These are phyloP conservation scores for Pentamera pediparva DNA, from an alignment of 53 echinoderm and acorn worm species.

Conservation along the genomic window DNA sequence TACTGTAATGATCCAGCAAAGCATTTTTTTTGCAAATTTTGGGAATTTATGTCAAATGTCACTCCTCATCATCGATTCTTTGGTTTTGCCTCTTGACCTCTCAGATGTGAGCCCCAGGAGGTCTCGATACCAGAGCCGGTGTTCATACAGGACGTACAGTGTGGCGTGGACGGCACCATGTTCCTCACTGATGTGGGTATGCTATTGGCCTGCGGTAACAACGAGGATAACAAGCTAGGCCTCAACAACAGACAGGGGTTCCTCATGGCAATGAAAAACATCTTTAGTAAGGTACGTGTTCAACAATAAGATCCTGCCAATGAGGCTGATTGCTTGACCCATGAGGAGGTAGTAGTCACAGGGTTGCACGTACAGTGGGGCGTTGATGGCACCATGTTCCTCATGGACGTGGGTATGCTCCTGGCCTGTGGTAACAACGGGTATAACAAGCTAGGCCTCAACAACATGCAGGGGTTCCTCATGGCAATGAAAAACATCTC, in stretches of 20 bases:
- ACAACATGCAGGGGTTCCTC: constrained; percentile 96
- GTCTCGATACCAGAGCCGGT: constrained; percentile 62
- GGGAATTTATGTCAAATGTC: too few relatives aligned
- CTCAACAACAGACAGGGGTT: constrained; percentile 98
- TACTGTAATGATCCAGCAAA: too few relatives aligned
- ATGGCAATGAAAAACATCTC: constrained; percentile 99
- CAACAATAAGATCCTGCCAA: too few relatives aligned
- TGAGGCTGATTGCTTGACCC: too few relatives aligned
- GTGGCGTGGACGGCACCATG: constrained; percentile 96
- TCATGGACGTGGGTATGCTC: constrained; percentile 88
- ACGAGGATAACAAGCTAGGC: constrained; percentile 90
- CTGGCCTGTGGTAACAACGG: constrained; percentile 89
- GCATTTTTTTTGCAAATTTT: too few relatives aligned
- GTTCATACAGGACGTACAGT: constrained; percentile 75
- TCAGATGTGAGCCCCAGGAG: constrained; percentile 81
- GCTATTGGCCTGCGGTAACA: constrained; percentile 89
- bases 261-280: constrained; percentile 98
- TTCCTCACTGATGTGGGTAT: constrained; percentile 93
- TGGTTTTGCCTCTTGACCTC: not conserved
- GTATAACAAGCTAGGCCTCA: constrained; percentile 94
- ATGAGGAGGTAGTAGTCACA: too few relatives aligned
- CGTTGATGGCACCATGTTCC: constrained; percentile 93
- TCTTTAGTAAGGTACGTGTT: constrained; percentile 82
- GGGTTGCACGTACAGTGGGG: constrained; percentile 95
- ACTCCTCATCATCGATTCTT: too few relatives aligned